Conservation (phyloP, 2,888 invertebrate species). For the Aproaerema taeniolella region DNA sequence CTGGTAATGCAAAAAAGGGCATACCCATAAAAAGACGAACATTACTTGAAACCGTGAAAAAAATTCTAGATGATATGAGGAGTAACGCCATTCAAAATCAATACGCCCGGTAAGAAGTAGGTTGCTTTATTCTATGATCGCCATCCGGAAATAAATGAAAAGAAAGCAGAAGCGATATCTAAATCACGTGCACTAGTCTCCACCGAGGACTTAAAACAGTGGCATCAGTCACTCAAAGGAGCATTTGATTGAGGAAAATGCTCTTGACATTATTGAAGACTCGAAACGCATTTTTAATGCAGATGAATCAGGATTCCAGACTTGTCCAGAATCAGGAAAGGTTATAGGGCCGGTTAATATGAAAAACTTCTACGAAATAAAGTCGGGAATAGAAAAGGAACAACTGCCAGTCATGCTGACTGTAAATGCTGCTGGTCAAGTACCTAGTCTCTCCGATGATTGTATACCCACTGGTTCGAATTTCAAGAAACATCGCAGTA, state of each 20-base stretch:
- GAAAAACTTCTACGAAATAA: constrained; percentile 17
- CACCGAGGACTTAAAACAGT: constrained; percentile 6
- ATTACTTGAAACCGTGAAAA: too few relatives aligned
- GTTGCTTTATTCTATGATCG: too few relatives aligned
- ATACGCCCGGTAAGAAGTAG: too few relatives aligned
- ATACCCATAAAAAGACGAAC: too few relatives aligned
- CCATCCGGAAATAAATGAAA: too few relatives aligned
- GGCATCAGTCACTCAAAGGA: constrained; percentile 11
- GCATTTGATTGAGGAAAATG: constrained; percentile 9
- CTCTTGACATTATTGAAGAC: constrained; percentile 9
- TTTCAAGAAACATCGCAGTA: constrained; percentile 15
- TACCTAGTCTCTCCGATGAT: constrained; percentile 16
- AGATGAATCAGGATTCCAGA: too few relatives aligned
- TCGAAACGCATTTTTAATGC: constrained; percentile 7
- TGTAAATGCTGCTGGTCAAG: constrained; percentile 15
- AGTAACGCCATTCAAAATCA: too few relatives aligned
- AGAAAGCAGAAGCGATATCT: constrained; percentile 8
- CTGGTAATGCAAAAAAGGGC: too few relatives aligned
- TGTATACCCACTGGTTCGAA: constrained; percentile 14
- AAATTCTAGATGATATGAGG: too few relatives aligned
- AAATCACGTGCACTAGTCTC: constrained; percentile 11
- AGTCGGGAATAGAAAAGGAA: constrained; percentile 18
- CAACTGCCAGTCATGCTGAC: constrained; percentile 15
- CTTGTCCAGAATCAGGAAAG: constrained; percentile 18
- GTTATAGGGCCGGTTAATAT: constrained; percentile 16